These are phyloP conservation scores for Zootermopsis nevadensis DNA, from an alignment of 2,888 invertebrate species.

Conservation along the genomic window DNA sequence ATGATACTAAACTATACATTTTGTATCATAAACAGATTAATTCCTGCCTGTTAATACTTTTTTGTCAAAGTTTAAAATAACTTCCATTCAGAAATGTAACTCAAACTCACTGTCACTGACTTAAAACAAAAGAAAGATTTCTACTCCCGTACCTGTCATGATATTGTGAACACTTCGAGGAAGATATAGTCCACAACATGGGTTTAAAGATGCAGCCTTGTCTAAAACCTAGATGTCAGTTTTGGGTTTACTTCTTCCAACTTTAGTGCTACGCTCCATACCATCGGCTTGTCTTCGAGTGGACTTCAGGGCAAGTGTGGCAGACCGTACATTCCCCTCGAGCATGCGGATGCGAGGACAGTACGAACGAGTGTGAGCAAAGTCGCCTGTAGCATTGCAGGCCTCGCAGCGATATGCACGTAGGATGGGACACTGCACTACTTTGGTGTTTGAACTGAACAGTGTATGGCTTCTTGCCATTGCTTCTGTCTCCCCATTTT, in stretches of 20 bases:
- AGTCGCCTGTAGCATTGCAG: conserved; percentile 40
- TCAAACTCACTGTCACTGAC: too few species aligned
- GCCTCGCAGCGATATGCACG: conserved; percentile 18
- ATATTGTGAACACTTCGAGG: too few species aligned
- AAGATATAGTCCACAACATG: too few species aligned
- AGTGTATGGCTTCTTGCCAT: conserved; percentile 35
- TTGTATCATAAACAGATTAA: too few species aligned
- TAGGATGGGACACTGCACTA: conserved; percentile 33
- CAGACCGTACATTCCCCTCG: neutral
- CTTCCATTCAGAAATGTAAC: too few species aligned
- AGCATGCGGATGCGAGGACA: conserved; percentile 35
- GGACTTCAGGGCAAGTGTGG: conserved; percentile 34
- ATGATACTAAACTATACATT: too few species aligned
- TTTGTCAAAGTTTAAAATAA: too few species aligned
- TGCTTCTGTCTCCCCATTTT: conserved; percentile 32
- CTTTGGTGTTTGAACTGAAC: neutral
- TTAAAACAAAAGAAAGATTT: too few species aligned
- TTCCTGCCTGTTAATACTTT: too few species aligned
- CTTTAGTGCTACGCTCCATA: neutral
- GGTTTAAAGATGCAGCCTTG: too few species aligned
- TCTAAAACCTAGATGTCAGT: neutral
- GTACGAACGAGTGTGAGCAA: conserved; percentile 44
- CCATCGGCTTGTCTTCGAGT: conserved; percentile 37
- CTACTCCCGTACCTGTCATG: too few species aligned
- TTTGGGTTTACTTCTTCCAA: neutral